Percentiles rank a stretch among this genome's conserved stretches.
phyloP scores from a whole-genome alignment of 2,113 vertebrate genomes.

The Dinomys branickii region DNA sequence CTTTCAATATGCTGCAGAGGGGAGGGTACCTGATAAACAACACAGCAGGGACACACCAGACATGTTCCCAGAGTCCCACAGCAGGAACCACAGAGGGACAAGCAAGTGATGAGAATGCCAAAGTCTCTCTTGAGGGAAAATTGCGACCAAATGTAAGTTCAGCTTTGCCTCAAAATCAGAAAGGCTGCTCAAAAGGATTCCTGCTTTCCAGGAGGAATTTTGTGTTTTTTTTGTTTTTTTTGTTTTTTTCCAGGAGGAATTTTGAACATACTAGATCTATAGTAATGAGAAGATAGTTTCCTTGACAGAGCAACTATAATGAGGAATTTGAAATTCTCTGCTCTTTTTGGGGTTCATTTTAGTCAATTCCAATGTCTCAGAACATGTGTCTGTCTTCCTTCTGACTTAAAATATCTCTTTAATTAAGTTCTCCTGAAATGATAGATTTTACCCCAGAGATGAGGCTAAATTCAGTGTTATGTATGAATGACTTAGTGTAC shows the following conservation, averaged over 20 bases:
- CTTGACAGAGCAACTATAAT: neutral
- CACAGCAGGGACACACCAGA: no score
- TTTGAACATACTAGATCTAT: neutral
- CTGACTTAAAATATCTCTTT: neutral
- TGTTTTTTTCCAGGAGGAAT: neutral
- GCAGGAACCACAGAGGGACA: neutral
- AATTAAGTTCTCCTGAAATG: neutral
- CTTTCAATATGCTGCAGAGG: neutral
- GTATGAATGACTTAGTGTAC: neutral
- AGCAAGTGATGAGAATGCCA: neutral
- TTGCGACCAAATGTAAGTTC: neutral
- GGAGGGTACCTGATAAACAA: fast-evolving
- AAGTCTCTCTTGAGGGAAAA: neutral
- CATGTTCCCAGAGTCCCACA: neutral
- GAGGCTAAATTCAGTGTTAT: neutral
- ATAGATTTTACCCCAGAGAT: neutral
- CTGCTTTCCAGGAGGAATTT: neutral
- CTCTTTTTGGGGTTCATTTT: neutral
- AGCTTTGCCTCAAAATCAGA: neutral
- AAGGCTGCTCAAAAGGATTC: neutral
- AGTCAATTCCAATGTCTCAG: neutral
- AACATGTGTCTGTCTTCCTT: neutral
- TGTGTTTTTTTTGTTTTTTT: no score
- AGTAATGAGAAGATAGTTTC: neutral
- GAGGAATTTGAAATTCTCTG: neutral